Conservation (phyloP, 1,140 invertebrate species). For the Brachionus calyciflorus region DNA sequence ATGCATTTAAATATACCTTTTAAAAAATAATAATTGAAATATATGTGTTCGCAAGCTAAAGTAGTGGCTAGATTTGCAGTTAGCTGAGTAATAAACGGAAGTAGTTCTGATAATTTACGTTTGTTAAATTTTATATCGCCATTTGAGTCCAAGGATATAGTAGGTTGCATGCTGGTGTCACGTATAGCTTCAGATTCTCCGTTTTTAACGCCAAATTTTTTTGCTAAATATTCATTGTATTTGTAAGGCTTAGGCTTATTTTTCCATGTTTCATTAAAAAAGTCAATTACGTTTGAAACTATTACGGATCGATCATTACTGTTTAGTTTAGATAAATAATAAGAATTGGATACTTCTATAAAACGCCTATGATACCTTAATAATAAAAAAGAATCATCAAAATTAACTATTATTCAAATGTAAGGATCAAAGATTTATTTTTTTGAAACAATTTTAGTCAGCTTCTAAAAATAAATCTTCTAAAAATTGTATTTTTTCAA, state of each 20-base stretch:
- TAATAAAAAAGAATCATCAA: too few relatives aligned
- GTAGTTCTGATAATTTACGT: constrained; percentile 41
- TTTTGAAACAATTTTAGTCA: too few relatives aligned
- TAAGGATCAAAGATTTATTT: too few relatives aligned
- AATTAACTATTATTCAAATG: too few relatives aligned
- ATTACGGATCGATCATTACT: too few relatives aligned
- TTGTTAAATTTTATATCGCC: constrained; percentile 26
- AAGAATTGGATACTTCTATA: constrained; percentile 42
- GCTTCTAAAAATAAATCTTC: too few relatives aligned
- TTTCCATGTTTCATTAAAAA: constrained; percentile 46
- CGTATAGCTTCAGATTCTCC: neutral
- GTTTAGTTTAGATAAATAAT: too few relatives aligned
- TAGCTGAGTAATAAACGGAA: neutral
- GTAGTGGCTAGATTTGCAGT: neutral
- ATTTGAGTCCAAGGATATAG: neutral
- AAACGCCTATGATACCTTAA: constrained; percentile 46
- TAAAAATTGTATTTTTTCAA: too few relatives aligned
- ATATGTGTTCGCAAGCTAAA: neutral
- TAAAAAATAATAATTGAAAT: constrained; percentile 39
- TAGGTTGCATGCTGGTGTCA: neutral
- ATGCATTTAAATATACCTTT: neutral
- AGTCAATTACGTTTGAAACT: constrained; percentile 38
- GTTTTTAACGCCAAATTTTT: neutral
- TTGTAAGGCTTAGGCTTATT: constrained; percentile 20
- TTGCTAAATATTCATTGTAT: constrained; percentile 16